A percentile compares a stretch with the other conserved stretches of the same genome.
Evolutionary conservation across 1,140 invertebrate genomes (phyloP).

Genomic region (Campoletis sonorensis): DNA sequence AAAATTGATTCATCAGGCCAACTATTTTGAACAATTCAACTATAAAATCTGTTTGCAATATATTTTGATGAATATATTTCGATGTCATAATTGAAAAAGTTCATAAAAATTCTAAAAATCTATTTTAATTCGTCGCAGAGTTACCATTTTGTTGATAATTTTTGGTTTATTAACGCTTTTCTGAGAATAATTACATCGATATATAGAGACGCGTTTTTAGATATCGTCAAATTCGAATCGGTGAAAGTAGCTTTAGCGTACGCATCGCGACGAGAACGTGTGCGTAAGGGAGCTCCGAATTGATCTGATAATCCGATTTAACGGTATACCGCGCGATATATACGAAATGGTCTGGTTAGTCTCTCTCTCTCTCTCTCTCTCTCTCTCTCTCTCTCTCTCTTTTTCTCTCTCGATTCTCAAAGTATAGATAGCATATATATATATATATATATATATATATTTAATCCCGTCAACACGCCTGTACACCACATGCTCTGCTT

Average conservation of each 20-base stretch:
- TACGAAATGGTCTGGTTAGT: constrained; percentile 42
- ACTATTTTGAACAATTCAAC: too few species aligned
- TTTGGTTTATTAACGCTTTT: not conserved
- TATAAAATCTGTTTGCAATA: too few species aligned
- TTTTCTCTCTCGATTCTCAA: not conserved
- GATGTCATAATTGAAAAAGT: too few species aligned
- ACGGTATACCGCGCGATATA: constrained; percentile 42
- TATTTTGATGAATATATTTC: too few species aligned
- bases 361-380: not conserved
- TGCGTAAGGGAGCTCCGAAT: constrained; percentile 6
- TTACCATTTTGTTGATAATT: not conserved
- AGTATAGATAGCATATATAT: not conserved
- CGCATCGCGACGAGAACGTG: not conserved
- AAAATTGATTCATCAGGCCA: not conserved
- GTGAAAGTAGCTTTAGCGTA: not conserved
- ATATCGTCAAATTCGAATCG: not conserved
- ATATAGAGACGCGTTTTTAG: not conserved
- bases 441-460: constrained; percentile 1
- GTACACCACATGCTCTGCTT: constrained; percentile 46
- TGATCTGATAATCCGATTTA: constrained; percentile 54
- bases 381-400: constrained; percentile 11
- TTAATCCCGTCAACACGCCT: constrained; percentile 51
- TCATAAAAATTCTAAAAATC: too few species aligned
- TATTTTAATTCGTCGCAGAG: too few species aligned
- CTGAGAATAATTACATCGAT: not conserved